These are phyloP conservation scores for Aromia moschata DNA, from an alignment of 2,888 invertebrate genomes.

Conservation along the genomic window DNA sequence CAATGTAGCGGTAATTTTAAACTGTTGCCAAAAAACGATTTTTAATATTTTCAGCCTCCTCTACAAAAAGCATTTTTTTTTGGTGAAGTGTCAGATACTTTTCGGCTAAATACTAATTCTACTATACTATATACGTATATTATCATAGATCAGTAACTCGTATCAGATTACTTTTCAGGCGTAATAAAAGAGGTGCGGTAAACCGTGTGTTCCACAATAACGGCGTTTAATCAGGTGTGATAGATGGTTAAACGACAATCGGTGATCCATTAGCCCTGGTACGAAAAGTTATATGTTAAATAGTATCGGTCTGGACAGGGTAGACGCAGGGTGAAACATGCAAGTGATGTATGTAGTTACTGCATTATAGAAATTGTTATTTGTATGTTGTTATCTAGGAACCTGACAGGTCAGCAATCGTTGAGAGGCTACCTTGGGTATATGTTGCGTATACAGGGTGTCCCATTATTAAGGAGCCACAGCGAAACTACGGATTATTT, in stretches of 20 bases:
- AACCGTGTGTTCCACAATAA: background rate
- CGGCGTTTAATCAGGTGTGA: background rate
- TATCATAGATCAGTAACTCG: background rate
- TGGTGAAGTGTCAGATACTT: too few species aligned
- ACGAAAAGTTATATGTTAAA: background rate
- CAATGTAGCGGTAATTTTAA: too few species aligned
- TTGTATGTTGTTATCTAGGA: too few species aligned
- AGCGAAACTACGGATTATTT: too few species aligned
- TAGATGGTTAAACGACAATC: conserved; percentile 2
- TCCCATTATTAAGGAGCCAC: too few species aligned
- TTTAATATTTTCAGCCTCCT: too few species aligned
- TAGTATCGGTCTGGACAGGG: conserved; percentile 43
- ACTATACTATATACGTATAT: too few species aligned
- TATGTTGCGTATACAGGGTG: background rate
- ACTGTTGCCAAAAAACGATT: too few species aligned
- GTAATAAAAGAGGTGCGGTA: background rate
- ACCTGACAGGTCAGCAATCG: conserved; percentile 48
- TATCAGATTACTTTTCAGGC: background rate
- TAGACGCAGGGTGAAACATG: conserved; percentile 51
- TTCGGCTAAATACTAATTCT: too few species aligned
- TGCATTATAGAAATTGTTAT: conserved; percentile 27
- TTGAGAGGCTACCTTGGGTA: conserved; percentile 35
- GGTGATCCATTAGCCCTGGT: conserved; percentile 21
- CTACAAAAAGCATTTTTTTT: too few species aligned
- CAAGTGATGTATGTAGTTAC: conserved; percentile 32